Evolutionary conservation across 2,888 invertebrate genomes (phyloP), one percentile per base, ranked within the genome.

Genomic region (Uloborus plumipes): DNA sequence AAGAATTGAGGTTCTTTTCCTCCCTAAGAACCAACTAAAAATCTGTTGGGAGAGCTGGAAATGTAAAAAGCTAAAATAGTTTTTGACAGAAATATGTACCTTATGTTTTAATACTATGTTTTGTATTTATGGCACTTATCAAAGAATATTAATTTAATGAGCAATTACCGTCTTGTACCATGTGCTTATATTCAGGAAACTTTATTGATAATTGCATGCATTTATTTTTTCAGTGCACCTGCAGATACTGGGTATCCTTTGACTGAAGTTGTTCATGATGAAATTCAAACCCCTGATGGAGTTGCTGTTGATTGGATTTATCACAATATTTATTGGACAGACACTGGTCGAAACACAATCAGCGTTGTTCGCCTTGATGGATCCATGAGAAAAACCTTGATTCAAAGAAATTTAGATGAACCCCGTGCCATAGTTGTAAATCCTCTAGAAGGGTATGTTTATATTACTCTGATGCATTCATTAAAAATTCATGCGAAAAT

Each of bases 261-360:
- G 84, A 93, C 93, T 0, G 93, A 94, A 64, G 50, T 85, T 14
- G 58, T 75, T 18, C 51, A 51, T 20, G 39, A 58, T 6, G 94
- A 95, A 87, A 91, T 96, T 72, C 94, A 94, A 82, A 96, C 95
- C 9, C 95, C 98, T 0, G 98, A 99, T 89, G 99, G 98, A 6
- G 90, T 99, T 82, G 98, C 99, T 1, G 95, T 98, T n/a, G 99
- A 99, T 90, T 99, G 99, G 99, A 94, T 99, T 84, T 98, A 98
- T 91, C 95, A 95, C 89, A 96, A 98, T 88, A 93, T 99, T 85
- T 99, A 99, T 91, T 94, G 98, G 95, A 90, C 91, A 3, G 98
- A 99, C 89, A 95, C 97, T 0, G 95, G 94, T 81, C 94, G 94
- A 88, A 95, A 97, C 89, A 95, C 94, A 85, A 97, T 99, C 86